Base-by-base conservation (phyloP, 2,797 vertebrate genomes). In the Darevskia mixta region DNA sequence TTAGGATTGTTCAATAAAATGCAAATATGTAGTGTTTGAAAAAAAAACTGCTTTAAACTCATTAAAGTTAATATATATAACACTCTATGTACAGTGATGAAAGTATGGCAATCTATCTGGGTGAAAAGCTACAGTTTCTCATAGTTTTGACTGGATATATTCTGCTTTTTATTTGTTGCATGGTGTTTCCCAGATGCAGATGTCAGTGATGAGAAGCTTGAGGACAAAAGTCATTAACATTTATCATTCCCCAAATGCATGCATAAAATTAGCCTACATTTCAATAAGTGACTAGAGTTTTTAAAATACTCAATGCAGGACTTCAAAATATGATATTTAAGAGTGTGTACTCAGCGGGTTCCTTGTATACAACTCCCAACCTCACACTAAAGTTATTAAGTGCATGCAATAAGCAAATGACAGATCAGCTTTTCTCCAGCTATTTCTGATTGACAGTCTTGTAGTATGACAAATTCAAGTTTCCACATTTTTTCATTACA, bases 191-290 rank as follows among this genome's bases (percentile, higher is more conserved):
- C 43, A 35, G 75, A 32, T 86, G 41, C 67, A 86, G 11, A 45
- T 86, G 64, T 78, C 41, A 35, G 20, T 49, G 41, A 86, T 67
- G n/a, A 79, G 8, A 29, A 45, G 61, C 43, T 61, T 64, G 13
- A 5, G 32, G 32, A 55, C 55, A 29, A 86, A 86, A 79, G 29
- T 10, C 45, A 55, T 86, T 86, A 79, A 71, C 67, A 86, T 67
- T 79, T 55, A 55, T 10, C 64, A 86, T 55, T 32, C 29, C 41
- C 29, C 8, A 38, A 82, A 82, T 45, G 41, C 67, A 79, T 79
- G 66, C 77, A 86, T 71, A 79, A 79, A 86, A 86, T 86, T 86
- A 86, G 67, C 66, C 66, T 79, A 86, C 25, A 72, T 79, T 86
- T 86, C 66, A 86, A 55, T 41, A 55, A 78, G 35, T 17, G 18